Conservation (phyloP, 2,888 invertebrate genomes). For the Aphidoletes aphidimyza region DNA sequence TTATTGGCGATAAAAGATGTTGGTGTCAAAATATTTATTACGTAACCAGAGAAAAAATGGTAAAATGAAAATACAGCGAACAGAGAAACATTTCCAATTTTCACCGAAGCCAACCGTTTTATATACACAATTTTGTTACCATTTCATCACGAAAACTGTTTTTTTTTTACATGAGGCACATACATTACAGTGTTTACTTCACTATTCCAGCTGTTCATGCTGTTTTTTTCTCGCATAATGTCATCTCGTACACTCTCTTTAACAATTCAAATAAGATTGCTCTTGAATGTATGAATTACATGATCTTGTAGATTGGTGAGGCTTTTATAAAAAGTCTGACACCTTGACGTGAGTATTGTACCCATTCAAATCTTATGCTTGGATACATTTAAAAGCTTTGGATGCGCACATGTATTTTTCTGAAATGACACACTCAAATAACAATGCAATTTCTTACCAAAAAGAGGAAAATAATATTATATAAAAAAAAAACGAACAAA, state of each 20-base stretch:
- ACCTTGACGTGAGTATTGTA: not conserved
- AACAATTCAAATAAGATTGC: not conserved
- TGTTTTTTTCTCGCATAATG: not conserved
- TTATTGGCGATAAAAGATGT: too few relatives aligned
- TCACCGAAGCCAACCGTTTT: too few relatives aligned
- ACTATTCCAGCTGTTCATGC: too few relatives aligned
- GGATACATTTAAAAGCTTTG: not conserved
- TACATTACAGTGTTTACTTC: too few relatives aligned
- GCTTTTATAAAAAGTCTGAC: too few relatives aligned
- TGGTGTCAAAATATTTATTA: too few relatives aligned
- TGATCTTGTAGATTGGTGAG: not conserved
- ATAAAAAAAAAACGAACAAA: not conserved
- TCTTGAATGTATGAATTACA: not conserved
- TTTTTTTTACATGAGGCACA: too few relatives aligned
- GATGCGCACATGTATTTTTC: not conserved
- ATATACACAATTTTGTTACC: too few relatives aligned
- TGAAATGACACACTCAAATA: not conserved
- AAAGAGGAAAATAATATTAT: not conserved
- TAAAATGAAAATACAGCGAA: too few relatives aligned
- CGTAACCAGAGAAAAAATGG: too few relatives aligned
- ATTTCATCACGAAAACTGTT: too few relatives aligned
- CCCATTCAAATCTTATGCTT: not conserved
- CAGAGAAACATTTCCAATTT: too few relatives aligned
- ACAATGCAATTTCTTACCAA: not conserved
- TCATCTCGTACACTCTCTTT: not conserved